Base-by-base conservation (phyloP, 30 jellyfish, hydroid and myxozoan species). In the Cassiopea andromeda region DNA sequence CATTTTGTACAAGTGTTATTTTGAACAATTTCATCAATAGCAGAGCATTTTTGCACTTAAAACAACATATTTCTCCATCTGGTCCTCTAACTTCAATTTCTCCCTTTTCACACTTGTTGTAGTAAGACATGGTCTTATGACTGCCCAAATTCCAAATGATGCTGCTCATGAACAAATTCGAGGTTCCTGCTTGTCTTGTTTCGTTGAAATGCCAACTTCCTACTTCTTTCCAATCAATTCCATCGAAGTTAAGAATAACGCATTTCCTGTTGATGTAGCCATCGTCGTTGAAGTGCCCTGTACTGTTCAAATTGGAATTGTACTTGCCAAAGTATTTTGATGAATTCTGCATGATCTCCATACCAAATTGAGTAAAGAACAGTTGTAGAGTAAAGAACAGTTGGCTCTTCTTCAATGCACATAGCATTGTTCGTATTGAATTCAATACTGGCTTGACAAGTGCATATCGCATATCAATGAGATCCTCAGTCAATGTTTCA, bases 381-480 rank as follows among this genome's bases (percentile, higher is more conserved):
- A 10, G 54, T 4, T 1, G 6, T 1, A 43, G 2, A 70, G 15
- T 5, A 7, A 54, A 54, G 16, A 54, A 50, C 2, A 19, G 38
- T 19, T 1, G 1, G 14, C 79, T 70, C 38, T 70, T 46, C 84
- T 66, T 69, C 13, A 93, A 1, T 12, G 91, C 95, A 69, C 94
- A 89, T 10, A 57, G 89, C 1, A 58, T 14, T 2, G 80, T 68
- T 45, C 73, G 78, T 3, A 82, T 76, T 17, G 94, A 92, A 66
- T 75, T 73, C 38, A 87, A 12, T 4, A 82, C 81, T 19, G 89
- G 80, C 13, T 88, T 67, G 43, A 93, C 92, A 64, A 97, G 77
- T 5, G 81, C 76, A 38, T 75, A 54, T 14, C 70, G 67, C 73
- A 75, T 57, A 67, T 59, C 82, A 54, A 88, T 64, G 48, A n/a